phyloP scores from a whole-genome alignment of 2,797 vertebrate species.

The Phylloscopus collybita region DNA sequence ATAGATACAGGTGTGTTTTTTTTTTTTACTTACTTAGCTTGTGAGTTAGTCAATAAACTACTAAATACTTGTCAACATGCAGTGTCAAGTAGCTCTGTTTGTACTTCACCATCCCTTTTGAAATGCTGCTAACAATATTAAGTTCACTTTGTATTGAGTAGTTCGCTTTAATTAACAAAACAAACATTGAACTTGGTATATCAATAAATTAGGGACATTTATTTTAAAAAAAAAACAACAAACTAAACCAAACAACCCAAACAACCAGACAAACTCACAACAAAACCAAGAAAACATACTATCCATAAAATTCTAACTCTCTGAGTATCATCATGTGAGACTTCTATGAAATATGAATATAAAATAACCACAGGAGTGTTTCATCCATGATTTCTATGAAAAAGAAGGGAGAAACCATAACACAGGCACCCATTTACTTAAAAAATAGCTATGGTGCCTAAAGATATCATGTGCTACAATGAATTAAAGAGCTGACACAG shows the following conservation, averaged over 20 bases:
- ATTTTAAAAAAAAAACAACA: not conserved
- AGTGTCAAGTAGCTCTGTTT: not conserved
- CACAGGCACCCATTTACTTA: not conserved
- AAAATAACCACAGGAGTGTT: not conserved
- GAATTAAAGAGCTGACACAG: not conserved
- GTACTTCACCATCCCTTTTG: not conserved
- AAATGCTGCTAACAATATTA: not conserved
- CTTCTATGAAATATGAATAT: not conserved
- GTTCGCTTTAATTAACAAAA: conserved; percentile 8
- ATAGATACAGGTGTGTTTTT: accelerated
- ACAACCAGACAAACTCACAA: not conserved
- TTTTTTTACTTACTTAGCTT: not conserved
- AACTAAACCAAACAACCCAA: not conserved
- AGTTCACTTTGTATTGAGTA: not conserved
- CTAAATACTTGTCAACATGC: not conserved
- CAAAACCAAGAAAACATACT: not conserved
- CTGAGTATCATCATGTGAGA: not conserved
- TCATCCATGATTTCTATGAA: not conserved
- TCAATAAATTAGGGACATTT: not conserved
- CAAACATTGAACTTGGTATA: not conserved
- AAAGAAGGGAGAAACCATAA: not conserved
- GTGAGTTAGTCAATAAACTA: not conserved
- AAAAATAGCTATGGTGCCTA: not conserved
- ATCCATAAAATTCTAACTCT: not conserved
- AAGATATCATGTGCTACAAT: not conserved